Conservation (phyloP, 1,140 invertebrate genomes). For the Drosophila seguyi region DNA sequence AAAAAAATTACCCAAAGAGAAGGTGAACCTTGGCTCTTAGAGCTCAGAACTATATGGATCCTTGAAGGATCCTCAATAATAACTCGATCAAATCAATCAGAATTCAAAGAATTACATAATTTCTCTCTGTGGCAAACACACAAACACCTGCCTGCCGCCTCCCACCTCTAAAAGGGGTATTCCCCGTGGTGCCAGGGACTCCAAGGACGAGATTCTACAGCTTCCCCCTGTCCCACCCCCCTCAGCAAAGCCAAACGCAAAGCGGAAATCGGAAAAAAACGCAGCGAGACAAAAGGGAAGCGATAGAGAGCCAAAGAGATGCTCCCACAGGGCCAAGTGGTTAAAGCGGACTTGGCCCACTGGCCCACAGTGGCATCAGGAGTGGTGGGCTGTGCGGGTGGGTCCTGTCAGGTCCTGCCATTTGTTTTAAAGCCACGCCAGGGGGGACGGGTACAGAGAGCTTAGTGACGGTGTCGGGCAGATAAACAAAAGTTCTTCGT, state of each 20-base stretch:
- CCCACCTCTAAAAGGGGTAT: neutral
- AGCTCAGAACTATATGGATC: neutral
- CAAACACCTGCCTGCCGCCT: constrained; percentile 27
- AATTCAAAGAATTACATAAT: neutral
- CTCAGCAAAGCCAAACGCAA: constrained; percentile 45
- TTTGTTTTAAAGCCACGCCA: constrained; percentile 21
- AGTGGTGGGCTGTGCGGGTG: too few species aligned
- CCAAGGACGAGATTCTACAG: constrained; percentile 9
- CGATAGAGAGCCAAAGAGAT: constrained; percentile 5
- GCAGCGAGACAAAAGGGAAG: constrained; percentile 21
- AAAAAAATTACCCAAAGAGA: too few species aligned
- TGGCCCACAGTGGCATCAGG: constrained; percentile 8
- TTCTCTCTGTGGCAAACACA: constrained; percentile 12
- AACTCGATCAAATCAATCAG: neutral
- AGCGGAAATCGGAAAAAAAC: constrained; percentile 67
- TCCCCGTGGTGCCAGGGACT: neutral
- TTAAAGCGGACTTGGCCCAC: constrained; percentile 13
- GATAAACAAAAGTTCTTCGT: constrained; percentile 46
- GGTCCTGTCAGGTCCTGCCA: constrained; percentile 5
- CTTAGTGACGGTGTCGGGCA: constrained; percentile 18
- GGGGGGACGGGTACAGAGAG: neutral
- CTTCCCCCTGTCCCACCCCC: neutral
- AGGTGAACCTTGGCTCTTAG: neutral
- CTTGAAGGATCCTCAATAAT: too few species aligned
- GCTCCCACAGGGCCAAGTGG: constrained; percentile 23